Evolutionary conservation across 2,888 invertebrate genomes (phyloP).

Genomic region (Lepas anatifera): DNA sequence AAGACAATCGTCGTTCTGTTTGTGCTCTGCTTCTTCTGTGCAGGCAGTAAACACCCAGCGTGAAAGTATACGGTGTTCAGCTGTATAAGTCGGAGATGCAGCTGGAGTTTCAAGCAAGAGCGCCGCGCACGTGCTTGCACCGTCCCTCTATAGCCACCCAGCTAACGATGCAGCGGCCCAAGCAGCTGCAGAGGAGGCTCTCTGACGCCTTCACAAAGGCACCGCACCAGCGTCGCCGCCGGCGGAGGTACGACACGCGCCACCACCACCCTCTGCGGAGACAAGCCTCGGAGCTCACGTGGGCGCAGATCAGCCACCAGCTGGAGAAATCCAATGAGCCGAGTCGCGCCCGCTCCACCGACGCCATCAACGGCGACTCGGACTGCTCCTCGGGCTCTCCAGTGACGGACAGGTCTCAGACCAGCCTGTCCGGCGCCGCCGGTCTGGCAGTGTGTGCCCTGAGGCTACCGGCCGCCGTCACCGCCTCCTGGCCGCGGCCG

Average conservation of each 20-base stretch:
- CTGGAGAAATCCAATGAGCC: not conserved
- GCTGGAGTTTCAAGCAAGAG: slow-evolving; percentile 5
- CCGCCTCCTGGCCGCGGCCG: not conserved
- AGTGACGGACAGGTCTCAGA: too few relatives aligned
- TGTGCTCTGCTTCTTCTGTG: too few relatives aligned
- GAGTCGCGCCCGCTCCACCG: not conserved
- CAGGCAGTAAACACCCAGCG: too few relatives aligned
- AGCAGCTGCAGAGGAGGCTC: not conserved
- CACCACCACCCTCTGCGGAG: not conserved
- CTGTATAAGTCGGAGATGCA: slow-evolving; percentile 13
- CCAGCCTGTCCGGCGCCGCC: not conserved
- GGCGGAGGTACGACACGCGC: not conserved
- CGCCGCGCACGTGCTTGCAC: not conserved
- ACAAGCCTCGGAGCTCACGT: not conserved
- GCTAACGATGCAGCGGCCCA: slow-evolving; percentile 5
- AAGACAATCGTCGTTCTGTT: too few relatives aligned
- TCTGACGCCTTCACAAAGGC: not conserved
- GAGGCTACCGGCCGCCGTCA: not conserved
- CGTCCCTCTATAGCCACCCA: slow-evolving; percentile 4
- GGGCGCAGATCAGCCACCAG: slow-evolving; percentile 1
- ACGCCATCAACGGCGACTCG: not conserved
- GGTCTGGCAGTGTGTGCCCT: not conserved
- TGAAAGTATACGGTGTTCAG: too few relatives aligned
- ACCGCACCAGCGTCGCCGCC: not conserved
- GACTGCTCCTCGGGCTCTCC: slow-evolving; percentile 2